Conservation (phyloP, 2,113 vertebrate species). For the Salvelinus fontinalis region DNA sequence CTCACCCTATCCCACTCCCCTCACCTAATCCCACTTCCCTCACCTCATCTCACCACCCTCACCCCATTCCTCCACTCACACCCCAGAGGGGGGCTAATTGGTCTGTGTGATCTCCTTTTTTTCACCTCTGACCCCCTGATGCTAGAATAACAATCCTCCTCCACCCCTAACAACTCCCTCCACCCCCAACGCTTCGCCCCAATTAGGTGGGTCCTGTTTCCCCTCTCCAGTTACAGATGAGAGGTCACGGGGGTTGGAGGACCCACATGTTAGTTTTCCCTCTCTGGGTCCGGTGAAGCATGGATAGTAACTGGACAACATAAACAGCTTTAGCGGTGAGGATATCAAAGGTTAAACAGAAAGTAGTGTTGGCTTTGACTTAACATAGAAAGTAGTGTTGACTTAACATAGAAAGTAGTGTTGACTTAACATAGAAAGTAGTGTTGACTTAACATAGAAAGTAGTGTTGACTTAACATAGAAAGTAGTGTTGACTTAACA, state of each 20-base stretch:
- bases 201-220: constrained; percentile 69
- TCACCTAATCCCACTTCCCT: too few species aligned
- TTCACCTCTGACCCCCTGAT: constrained; percentile 68
- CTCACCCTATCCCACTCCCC: background rate
- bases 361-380: constrained; percentile 15
- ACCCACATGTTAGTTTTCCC: constrained; percentile 63
- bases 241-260: constrained; percentile 62
- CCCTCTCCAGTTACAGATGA: constrained; percentile 70
- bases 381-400: too few species aligned
- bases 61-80: constrained; percentile 30
- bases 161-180: constrained; percentile 36
- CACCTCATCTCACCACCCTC: background rate
- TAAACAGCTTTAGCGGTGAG: too few species aligned
- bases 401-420: too few species aligned
- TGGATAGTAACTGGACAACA: constrained; percentile 15
- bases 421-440: too few species aligned
- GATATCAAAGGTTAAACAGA: background rate
- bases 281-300: constrained; percentile 42
- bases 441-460: too few species aligned
- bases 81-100: constrained; percentile 66
- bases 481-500: too few species aligned
- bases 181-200: constrained; percentile 44
- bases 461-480: too few species aligned
- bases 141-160: constrained; percentile 66
- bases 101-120: constrained; percentile 65